Base-by-base conservation (phyloP, 2,113 vertebrate genomes). In the Arothron firmamentum region DNA sequence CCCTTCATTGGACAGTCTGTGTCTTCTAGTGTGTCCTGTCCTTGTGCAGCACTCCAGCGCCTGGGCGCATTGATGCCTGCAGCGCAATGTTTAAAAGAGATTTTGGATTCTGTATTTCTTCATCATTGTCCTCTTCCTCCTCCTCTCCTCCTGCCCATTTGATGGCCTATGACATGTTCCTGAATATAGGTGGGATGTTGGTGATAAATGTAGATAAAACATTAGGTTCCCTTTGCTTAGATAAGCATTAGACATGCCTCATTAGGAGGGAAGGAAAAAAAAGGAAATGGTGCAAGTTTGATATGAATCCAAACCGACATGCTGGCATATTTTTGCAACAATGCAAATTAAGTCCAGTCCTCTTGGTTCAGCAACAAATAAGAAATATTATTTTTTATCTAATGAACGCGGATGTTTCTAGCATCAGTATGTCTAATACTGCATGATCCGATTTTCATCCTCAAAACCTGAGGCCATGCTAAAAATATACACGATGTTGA, bases 381-480 rank as follows among this genome's bases (percentile, higher is more conserved):
- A 31, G 8, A 18, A 64, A 75, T 60, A 79, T 78, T 87, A 82
- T 84, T 90, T 87, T 87, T 88, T 85, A 86, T 85, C 78, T 77
- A 23, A 23, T 59, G 74, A 58, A 72, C 10, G 10, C 59, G 62
- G 79, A 74, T 72, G 62, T 50, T 65, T 83, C 81, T 80, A 23
- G 81, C 70, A 54, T 52, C 47, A 78, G 78, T 77, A 76, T 77
- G 74, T 76, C 66, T 56, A 64, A 69, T 66, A 58, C 64, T 52
- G 55, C 13, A 62, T 65, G 57, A 64, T 63, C 65, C 74, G 23
- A 59, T 82, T 81, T 81, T 70, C 57, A 64, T 52, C 43, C 67
- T 48, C 64, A 70, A 65, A 72, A 62, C 34, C 52, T 16, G 49
- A 83, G 63, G 71, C 58, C 50, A 77, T 80, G 72, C 62, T 68